A percentile compares a stretch with the other conserved stretches of the same genome.
These are phyloP conservation scores for Lydus trimaculatus DNA, from an alignment of 2,888 invertebrate species.

Conservation along the genomic window DNA sequence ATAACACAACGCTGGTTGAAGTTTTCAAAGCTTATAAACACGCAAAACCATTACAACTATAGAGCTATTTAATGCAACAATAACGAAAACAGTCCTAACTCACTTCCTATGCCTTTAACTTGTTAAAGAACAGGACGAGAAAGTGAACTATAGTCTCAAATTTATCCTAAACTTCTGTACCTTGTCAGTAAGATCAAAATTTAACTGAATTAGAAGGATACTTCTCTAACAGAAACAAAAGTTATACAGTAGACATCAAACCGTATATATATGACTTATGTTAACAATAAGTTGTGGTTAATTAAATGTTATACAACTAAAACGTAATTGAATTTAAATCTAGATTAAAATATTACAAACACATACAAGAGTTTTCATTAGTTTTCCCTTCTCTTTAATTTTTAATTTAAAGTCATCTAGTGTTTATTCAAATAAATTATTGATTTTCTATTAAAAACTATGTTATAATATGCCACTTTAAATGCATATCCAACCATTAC, in stretches of 20 bases:
- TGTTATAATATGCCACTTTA: not conserved
- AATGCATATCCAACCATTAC: not conserved
- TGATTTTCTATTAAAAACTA: conserved; percentile 4
- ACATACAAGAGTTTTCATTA: not conserved
- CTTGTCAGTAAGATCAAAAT: conserved; percentile 25
- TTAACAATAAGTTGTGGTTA: not conserved
- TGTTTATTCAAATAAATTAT: conserved; percentile 2
- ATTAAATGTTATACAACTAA: not conserved
- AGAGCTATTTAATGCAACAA: not conserved
- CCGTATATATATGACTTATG: not conserved
- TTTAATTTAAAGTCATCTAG: not conserved
- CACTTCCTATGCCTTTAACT: conserved; percentile 25
- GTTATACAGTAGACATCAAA: not conserved
- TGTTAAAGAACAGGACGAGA: conserved; percentile 17
- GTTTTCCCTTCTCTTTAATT: not conserved
- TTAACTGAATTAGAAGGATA: conserved; percentile 12
- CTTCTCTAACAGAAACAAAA: not conserved
- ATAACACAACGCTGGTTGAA: conserved; percentile 11
- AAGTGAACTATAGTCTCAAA: conserved; percentile 18
- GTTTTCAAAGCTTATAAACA: conserved; percentile 23
- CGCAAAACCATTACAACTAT: conserved; percentile 17
- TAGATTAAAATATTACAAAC: no score
- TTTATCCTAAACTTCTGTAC: conserved; percentile 18
- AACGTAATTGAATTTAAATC: not conserved
- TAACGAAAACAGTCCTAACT: conserved; percentile 18